Base-by-base conservation (phyloP, 2,888 invertebrate genomes). In the Drosophila ustulata region DNA sequence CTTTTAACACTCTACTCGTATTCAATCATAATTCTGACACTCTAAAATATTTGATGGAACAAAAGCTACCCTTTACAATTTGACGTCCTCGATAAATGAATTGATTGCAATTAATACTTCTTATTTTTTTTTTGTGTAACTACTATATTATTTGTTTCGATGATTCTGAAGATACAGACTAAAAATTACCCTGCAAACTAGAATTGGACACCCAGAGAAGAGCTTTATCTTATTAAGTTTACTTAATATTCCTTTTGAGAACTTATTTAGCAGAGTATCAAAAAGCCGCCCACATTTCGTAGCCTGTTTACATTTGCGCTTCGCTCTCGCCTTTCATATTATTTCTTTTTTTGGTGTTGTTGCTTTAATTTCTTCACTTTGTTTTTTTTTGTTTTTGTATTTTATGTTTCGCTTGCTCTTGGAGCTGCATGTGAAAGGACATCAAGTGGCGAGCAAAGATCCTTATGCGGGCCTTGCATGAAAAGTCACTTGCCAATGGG, bases 401-500 rank as follows among this genome's bases (percentile, higher is more conserved):
- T 56, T 73, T 46, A 45, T 63, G 52, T 73, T 64, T 56, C 55
- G 57, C 23, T 28, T 46, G 45, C 57, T 66, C 30, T 34, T 56
- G 26, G 7, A 30, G 53, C 57, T 46, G 71, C 74, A 58, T 71
- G 75, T 56, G 66, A 49, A 62, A 62, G 78, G 61, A 73, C 67
- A 78, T 73, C 57, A 57, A 75, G 73, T 66, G 71, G 61, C 71
- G 23, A 32, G 76, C 77, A 58, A 57, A 66, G 59, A 66, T 71
- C 56, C 66, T 50, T 59, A 47, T 52, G 61, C 57, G 64, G 39
- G 61, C 43, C 53, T 49, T 58, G 63, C 63, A 57, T 57, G 73
- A 30, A 71, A 75, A 76, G 58, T 76, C 66, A 59, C 55, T 71
- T 63, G 62, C 32, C 66, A 59, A 47, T 50, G 71, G 62, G 3